A percentile compares a stretch with the other conserved stretches of the same genome.
Evolutionary conservation across 2,797 vertebrate species (phyloP).

Genomic region (Loris lydekkerianus): DNA sequence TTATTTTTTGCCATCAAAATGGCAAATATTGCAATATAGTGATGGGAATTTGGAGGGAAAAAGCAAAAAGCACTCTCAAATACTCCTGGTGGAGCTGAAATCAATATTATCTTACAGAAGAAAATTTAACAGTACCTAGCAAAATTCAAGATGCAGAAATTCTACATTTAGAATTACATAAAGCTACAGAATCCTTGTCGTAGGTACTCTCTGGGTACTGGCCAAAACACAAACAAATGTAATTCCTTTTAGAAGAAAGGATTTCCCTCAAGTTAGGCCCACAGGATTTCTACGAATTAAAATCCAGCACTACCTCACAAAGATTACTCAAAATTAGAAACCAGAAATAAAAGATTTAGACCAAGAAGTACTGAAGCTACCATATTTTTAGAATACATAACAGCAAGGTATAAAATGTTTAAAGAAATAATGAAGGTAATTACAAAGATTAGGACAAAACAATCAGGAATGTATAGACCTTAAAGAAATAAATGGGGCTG

Average conservation of each 20-base stretch:
- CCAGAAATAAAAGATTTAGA: slow-evolving; percentile 13
- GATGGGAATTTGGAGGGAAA: background rate
- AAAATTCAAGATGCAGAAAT: slow-evolving; percentile 14
- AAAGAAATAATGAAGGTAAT: background rate
- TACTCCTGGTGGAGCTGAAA: background rate
- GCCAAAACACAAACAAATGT: slow-evolving; percentile 10
- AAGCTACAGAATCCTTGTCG: background rate
- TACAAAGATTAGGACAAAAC: background rate
- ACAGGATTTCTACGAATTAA: background rate
- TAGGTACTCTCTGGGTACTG: background rate
- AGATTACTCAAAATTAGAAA: background rate
- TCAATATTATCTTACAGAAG: background rate
- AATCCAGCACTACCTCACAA: slow-evolving; percentile 11
- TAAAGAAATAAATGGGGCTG: background rate
- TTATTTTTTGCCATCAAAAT: background rate
- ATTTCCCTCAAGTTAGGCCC: background rate
- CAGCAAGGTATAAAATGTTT: background rate
- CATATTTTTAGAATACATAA: background rate
- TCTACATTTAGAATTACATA: background rate
- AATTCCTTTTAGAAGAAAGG: background rate
- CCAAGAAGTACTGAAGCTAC: background rate
- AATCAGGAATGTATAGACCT: background rate
- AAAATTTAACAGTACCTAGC: background rate
- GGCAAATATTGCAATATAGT: background rate
- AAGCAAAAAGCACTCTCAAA: slow-evolving; percentile 13